Conservation (phyloP, 2,888 invertebrate genomes). For the Archaeoteleia sp. region DNA sequence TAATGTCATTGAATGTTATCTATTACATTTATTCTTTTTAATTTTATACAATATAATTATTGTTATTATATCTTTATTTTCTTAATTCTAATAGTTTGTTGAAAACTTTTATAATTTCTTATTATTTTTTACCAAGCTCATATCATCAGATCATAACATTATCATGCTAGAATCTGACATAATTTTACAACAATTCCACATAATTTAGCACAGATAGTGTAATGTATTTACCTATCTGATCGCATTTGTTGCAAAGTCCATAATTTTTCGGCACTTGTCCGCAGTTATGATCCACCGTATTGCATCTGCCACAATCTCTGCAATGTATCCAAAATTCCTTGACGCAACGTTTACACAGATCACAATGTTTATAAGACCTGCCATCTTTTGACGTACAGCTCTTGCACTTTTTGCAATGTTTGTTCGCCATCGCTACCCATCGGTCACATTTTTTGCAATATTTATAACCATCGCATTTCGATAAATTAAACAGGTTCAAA, state of each 20-base stretch:
- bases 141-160: no score
- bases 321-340: constrained; percentile 92
- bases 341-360: constrained; percentile 83
- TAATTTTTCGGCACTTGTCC: constrained; percentile 63
- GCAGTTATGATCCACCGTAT: constrained; percentile 77
- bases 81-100: no score
- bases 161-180: no score
- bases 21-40: no score
- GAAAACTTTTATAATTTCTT: no score
- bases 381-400: constrained; percentile 86
- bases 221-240: constrained; percentile 62
- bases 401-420: constrained; percentile 86
- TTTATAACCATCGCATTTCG: constrained; percentile 81
- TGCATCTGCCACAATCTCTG: constrained; percentile 81
- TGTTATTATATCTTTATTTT: no score
- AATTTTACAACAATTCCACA: no score
- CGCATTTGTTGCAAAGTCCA: constrained; percentile 66
- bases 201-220: no score
- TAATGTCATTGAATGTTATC: no score
- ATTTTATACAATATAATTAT: no score
- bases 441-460: constrained; percentile 83
- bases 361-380: constrained; percentile 82
- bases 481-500: constrained; percentile 75
- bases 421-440: constrained; percentile 82
- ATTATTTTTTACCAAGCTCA: no score